Evolutionary conservation across 1,140 invertebrate genomes (phyloP).

Genomic region (Nasonia vitripennis): DNA sequence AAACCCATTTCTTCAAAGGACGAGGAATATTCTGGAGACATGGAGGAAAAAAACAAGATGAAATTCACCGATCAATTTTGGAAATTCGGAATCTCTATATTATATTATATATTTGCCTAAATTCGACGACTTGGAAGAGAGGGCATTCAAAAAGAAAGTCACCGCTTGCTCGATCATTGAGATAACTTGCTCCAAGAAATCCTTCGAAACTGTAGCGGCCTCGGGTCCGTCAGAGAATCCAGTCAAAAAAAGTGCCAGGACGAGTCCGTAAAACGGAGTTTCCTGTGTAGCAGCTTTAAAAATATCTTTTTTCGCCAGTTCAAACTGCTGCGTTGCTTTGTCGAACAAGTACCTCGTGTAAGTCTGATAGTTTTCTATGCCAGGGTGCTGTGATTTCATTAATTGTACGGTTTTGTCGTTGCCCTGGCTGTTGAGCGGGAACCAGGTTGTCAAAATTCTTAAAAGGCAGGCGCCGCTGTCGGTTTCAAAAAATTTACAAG

Average conservation of each 20-base stretch:
- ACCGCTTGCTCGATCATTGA: conserved; percentile 67
- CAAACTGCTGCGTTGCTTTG: conserved; percentile 64
- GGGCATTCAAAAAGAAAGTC: conserved; percentile 66
- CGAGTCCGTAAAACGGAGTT: conserved; percentile 68
- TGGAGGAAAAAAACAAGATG: background rate
- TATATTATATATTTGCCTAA: conserved; percentile 56
- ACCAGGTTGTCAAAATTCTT: conserved; percentile 65
- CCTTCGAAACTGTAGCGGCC: conserved; percentile 38
- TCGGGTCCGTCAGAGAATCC: conserved; percentile 56
- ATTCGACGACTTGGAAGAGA: conserved; percentile 64
- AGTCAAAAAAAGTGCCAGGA: conserved; percentile 63
- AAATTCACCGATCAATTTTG: conserved; percentile 22
- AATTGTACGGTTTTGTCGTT: background rate
- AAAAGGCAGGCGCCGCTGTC: conserved; percentile 75
- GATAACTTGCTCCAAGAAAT: conserved; percentile 61
- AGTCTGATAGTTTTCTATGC: background rate
- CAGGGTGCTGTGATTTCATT: background rate
- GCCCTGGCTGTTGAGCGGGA: conserved; percentile 40
- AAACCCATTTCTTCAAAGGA: conserved; percentile 79
- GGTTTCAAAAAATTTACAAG: conserved; percentile 75
- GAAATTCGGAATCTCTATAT: background rate
- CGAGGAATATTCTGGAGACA: conserved; percentile 73
- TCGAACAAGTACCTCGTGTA: conserved; percentile 59
- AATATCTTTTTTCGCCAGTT: conserved; percentile 67
- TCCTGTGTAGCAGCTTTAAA: conserved; percentile 66